Percentiles rank a stretch among this genome's conserved stretches.
These are phyloP conservation scores for Drosophila leonis DNA, from an alignment of 2,888 invertebrate species.

Conservation along the genomic window DNA sequence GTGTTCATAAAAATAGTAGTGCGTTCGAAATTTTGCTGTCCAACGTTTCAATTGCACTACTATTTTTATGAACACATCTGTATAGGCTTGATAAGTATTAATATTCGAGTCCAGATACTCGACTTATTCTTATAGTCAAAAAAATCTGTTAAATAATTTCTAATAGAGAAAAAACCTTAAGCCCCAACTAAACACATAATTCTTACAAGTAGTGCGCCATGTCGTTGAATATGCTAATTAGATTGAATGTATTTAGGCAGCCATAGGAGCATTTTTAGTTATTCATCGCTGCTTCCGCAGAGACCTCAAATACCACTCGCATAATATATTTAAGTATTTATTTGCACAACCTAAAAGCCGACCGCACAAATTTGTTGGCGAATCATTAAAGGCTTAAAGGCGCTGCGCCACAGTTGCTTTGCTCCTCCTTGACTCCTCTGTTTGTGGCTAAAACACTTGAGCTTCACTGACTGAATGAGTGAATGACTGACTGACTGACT, in stretches of 20 bases:
- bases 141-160: not conserved
- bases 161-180: not conserved
- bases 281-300: constrained; percentile 27
- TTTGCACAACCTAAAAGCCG: constrained; percentile 24
- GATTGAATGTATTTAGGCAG: not conserved
- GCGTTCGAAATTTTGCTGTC: no score
- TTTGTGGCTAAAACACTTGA: constrained; percentile 48
- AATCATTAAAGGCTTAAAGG: constrained; percentile 57
- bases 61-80: no score
- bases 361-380: constrained; percentile 49
- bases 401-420: constrained; percentile 12
- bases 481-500: constrained; percentile 12
- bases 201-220: not conserved
- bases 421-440: constrained; percentile 1
- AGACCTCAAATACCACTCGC: constrained; percentile 29
- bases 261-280: constrained; percentile 7
- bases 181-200: constrained; percentile 9
- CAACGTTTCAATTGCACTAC: no score
- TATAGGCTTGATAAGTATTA: no score
- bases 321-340: constrained; percentile 29
- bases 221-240: constrained; percentile 26
- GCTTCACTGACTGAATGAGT: constrained; percentile 26
- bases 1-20: no score
- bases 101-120: no score
- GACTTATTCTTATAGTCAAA: not conserved